Conservation (phyloP, 92 coral and sea anemone genomes). For the Zoanthus sansibaricus region DNA sequence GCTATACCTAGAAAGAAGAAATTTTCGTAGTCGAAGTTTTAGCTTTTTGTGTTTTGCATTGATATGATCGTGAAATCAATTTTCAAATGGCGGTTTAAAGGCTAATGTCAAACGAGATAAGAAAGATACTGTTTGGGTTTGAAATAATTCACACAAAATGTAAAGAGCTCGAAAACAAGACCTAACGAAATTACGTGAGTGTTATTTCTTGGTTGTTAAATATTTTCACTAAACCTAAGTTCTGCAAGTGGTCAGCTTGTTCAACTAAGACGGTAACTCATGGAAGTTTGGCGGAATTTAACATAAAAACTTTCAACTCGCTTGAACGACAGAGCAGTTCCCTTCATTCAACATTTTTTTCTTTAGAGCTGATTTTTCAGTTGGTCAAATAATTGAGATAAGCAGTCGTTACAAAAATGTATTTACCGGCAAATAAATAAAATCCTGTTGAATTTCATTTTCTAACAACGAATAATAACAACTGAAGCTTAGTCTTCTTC, state of each 20-base stretch:
- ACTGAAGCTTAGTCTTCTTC: neutral
- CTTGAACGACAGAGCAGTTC: neutral
- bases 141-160: constrained; percentile 17
- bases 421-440: neutral
- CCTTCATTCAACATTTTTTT: neutral
- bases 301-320: neutral
- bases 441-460: neutral
- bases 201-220: neutral
- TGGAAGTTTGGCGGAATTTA: neutral
- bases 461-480: neutral
- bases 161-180: constrained; percentile 11
- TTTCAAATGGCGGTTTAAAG: neutral
- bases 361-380: neutral
- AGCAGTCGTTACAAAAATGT: neutral
- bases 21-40: neutral
- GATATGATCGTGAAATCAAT: constrained; percentile 12
- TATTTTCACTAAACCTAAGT: neutral
- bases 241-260: neutral
- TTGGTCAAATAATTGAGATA: neutral
- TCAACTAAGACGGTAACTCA: neutral
- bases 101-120: constrained; percentile 15
- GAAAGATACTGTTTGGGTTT: constrained; percentile 29
- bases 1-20: neutral
- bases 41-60: constrained; percentile 6
- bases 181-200: neutral